Evolutionary conservation across 2,797 vertebrate genomes (phyloP).

Genomic region (Smutsia gigantea): DNA sequence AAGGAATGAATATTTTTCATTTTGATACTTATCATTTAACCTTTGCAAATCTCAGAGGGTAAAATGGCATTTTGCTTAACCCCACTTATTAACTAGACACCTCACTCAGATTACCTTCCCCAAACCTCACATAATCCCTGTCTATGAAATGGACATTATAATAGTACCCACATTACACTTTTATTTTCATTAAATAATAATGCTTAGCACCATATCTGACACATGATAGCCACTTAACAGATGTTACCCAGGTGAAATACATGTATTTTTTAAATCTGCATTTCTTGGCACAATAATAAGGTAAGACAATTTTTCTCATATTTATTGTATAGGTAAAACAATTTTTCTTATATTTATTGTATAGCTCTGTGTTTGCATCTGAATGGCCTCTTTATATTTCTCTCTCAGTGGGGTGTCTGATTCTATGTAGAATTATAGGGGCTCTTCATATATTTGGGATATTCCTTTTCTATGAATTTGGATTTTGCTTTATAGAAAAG

Average conservation of each 20-base stretch:
- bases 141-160: neutral
- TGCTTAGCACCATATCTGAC: neutral
- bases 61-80: neutral
- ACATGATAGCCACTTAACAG: neutral
- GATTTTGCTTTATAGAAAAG: conserved; percentile 22
- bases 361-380: neutral
- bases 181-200: neutral
- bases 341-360: neutral
- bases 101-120: neutral
- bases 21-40: conserved; percentile 5
- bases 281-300: conserved; percentile 6
- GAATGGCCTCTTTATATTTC: neutral
- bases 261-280: neutral
- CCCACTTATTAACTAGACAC: neutral
- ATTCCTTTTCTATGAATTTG: conserved; percentile 14
- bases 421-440: neutral
- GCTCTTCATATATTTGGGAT: neutral
- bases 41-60: conserved; percentile 27
- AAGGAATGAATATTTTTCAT: neutral
- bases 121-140: neutral
- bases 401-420: neutral
- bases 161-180: neutral
- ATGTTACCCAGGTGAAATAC: neutral
- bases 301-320: neutral
- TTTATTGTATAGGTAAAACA: neutral